Percentiles rank a stretch among this genome's conserved stretches.
These are phyloP conservation scores for Coracopsis vasa DNA, from an alignment of 2,113 vertebrate species.

Conservation along the genomic window DNA sequence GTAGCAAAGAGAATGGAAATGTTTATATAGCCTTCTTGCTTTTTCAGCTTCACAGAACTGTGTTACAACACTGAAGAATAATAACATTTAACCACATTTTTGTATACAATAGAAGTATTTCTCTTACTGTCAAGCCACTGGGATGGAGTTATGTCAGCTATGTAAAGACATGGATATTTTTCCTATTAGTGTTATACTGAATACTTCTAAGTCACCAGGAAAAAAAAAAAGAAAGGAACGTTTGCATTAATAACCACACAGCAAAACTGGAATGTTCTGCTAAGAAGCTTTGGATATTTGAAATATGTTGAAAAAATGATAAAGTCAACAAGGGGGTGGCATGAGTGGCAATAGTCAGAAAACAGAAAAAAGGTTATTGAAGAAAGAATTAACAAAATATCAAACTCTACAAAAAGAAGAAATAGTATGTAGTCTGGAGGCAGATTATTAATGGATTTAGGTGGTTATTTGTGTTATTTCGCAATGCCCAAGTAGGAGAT, in stretches of 20 bases:
- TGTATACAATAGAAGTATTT: background rate
- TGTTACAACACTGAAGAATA: background rate
- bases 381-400: background rate
- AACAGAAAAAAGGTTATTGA: background rate
- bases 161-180: background rate
- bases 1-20: background rate
- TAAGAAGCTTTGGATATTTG: background rate
- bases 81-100: slow-evolving; percentile 10
- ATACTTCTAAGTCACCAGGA: background rate
- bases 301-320: background rate
- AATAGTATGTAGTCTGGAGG: background rate
- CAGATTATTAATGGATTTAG: background rate
- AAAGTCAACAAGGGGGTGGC: background rate
- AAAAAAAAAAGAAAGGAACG: background rate
- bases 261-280: background rate
- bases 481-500: background rate
- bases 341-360: background rate
- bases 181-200: background rate
- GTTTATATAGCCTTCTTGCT: background rate
- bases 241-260: background rate
- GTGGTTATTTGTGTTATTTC: background rate
- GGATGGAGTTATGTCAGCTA: background rate
- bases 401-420: background rate
- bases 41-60: background rate
- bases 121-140: background rate